These are phyloP conservation scores for Luidia sarsii DNA, from an alignment of 53 echinoderm and acorn worm genomes.

Conservation along the genomic window DNA sequence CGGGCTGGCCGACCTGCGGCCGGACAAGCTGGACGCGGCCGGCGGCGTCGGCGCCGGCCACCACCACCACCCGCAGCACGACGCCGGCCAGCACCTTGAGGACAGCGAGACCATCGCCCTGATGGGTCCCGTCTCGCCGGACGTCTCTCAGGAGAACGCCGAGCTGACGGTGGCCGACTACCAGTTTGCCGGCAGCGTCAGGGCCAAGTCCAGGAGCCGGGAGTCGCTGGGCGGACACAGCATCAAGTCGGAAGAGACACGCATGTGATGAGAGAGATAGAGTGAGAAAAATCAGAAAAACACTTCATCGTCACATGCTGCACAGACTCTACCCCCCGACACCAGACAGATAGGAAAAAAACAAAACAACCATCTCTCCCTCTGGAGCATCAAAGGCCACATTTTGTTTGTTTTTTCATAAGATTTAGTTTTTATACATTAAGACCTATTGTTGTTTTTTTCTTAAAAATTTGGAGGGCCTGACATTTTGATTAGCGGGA, in stretches of 20 bases:
- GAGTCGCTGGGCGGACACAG: slow-evolving; percentile 58
- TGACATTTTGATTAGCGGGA: too few relatives aligned
- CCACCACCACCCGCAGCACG: neutral
- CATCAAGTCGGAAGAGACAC: slow-evolving; percentile 58
- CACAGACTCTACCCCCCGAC: neutral
- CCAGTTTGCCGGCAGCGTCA: slow-evolving; percentile 26
- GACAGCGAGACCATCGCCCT: slow-evolving; percentile 47
- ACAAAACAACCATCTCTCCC: too few relatives aligned
- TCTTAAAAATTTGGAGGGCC: too few relatives aligned
- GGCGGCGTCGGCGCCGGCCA: too few relatives aligned
- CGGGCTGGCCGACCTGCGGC: slow-evolving; percentile 47
- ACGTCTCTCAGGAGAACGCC: slow-evolving; percentile 24
- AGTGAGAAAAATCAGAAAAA: neutral
- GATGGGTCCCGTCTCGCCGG: slow-evolving; percentile 14
- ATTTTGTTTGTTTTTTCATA: too few relatives aligned
- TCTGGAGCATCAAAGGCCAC: too few relatives aligned
- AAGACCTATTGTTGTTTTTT: too few relatives aligned
- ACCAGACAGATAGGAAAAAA: neutral
- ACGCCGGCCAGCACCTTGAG: slow-evolving; percentile 15
- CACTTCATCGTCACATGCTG: neutral
- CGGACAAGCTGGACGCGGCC: slow-evolving; percentile 38
- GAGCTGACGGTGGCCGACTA: slow-evolving; percentile 38
- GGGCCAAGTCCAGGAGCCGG: slow-evolving; percentile 40
- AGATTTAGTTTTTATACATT: too few relatives aligned
- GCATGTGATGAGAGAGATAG: slow-evolving; percentile 48